Evolutionary conservation across 1,140 invertebrate species (phyloP).

Genomic region (Hyles vespertilio): DNA sequence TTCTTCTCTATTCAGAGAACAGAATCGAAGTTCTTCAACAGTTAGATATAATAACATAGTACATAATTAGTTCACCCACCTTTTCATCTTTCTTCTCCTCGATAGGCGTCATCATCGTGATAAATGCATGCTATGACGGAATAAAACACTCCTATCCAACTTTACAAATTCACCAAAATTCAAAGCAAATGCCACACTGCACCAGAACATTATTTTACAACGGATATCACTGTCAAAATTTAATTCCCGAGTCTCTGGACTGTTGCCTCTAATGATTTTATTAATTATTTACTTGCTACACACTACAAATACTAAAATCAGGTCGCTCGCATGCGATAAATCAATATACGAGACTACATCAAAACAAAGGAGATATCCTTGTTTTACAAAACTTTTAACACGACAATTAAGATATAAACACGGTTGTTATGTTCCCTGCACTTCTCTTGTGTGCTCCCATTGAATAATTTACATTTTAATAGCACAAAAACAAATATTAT

Average conservation of each 20-base stretch:
- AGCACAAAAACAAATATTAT: slow-evolving; percentile 20
- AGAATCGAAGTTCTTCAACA: slow-evolving; percentile 4
- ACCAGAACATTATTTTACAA: background rate
- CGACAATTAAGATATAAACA: background rate
- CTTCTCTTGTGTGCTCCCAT: background rate
- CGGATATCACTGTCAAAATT: slow-evolving; percentile 18
- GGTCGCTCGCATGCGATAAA: slow-evolving; percentile 69
- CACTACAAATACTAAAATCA: slow-evolving; percentile 61
- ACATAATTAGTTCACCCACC: slow-evolving; percentile 25
- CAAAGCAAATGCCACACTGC: slow-evolving; percentile 1
- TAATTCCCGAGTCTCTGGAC: slow-evolving; percentile 22
- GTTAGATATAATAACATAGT: slow-evolving; percentile 1
- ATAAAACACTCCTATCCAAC: slow-evolving; percentile 22
- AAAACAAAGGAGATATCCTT: slow-evolving; percentile 50
- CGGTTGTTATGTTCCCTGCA: no score
- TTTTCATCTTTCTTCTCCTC: slow-evolving; percentile 73
- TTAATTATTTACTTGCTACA: slow-evolving; percentile 66
- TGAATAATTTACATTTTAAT: slow-evolving; percentile 2
- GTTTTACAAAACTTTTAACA: slow-evolving; percentile 4
- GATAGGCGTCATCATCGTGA: slow-evolving; percentile 69
- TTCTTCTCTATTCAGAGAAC: no score
- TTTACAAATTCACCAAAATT: slow-evolving; percentile 19
- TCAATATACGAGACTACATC: slow-evolving; percentile 67
- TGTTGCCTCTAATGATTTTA: slow-evolving; percentile 34
- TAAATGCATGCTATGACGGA: slow-evolving; percentile 60